Conservation (phyloP, 2,888 invertebrate species). For the Metalampra italica region DNA sequence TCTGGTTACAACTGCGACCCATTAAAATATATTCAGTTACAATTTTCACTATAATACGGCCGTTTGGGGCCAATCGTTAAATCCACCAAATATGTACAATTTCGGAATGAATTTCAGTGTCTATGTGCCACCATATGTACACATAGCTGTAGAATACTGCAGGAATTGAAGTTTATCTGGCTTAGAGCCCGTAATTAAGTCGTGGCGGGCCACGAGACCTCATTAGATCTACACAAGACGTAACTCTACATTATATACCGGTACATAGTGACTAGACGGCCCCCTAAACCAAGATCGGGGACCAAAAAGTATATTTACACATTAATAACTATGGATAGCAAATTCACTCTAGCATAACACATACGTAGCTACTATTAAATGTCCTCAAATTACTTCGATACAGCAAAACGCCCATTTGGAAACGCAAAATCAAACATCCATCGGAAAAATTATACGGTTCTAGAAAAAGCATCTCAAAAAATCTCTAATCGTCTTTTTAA, state of each 20-base stretch:
- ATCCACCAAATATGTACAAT: constrained; percentile 59
- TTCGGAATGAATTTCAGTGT: constrained; percentile 31
- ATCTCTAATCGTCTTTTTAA: constrained; percentile 43
- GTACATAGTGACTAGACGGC: constrained; percentile 68
- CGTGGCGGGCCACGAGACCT: constrained; percentile 17
- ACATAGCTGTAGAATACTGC: constrained; percentile 58
- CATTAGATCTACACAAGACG: constrained; percentile 20
- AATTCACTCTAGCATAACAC: constrained; percentile 63
- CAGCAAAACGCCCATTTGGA: constrained; percentile 39
- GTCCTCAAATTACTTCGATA: constrained; percentile 30
- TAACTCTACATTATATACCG: constrained; percentile 29
- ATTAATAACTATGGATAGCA: constrained; percentile 55
- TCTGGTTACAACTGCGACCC: constrained; percentile 37
- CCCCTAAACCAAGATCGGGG: constrained; percentile 43
- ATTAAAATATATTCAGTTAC: constrained; percentile 36
- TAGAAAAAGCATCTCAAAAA: constrained; percentile 43
- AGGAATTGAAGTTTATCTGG: constrained; percentile 29
- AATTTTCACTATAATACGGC: constrained; percentile 52
- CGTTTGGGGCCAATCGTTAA: constrained; percentile 40
- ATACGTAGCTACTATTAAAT: constrained; percentile 31
- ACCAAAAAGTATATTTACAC: constrained; percentile 56
- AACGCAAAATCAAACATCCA: constrained; percentile 33
- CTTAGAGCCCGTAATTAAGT: constrained; percentile 36
- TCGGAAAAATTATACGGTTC: constrained; percentile 22
- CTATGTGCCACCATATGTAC: constrained; percentile 36